Conservation (phyloP, 1,140 invertebrate genomes). For the Andrena cerasifolii region DNA sequence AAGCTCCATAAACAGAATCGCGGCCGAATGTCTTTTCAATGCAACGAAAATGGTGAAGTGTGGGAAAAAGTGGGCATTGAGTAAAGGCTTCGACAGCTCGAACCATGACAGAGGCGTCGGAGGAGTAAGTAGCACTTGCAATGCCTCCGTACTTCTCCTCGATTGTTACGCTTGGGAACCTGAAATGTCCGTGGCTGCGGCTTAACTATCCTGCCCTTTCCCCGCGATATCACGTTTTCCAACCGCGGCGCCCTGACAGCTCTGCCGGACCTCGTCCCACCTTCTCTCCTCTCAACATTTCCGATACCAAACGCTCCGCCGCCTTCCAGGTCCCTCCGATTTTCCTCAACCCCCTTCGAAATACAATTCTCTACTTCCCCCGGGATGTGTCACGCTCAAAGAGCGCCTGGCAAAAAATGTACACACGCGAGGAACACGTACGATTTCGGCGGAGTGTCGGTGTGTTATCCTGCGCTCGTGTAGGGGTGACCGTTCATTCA, state of each 20-base stretch:
- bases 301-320: neutral
- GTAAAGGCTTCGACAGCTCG: conserved; percentile 78
- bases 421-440: conserved; percentile 39
- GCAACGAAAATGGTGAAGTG: conserved; percentile 82
- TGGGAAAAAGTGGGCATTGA: conserved; percentile 79
- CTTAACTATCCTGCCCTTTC: neutral
- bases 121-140: conserved; percentile 79
- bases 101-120: conserved; percentile 82
- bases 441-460: conserved; percentile 40
- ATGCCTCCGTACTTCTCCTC: conserved; percentile 21
- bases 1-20: conserved; percentile 58
- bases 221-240: conserved; percentile 22
- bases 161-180: conserved; percentile 26
- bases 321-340: neutral
- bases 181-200: conserved; percentile 31
- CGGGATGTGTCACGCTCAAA: conserved; percentile 36
- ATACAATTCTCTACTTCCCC: conserved; percentile 2
- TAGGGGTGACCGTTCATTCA: conserved; percentile 71
- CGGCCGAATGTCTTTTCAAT: conserved; percentile 81
- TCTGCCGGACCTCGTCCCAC: conserved; percentile 8
- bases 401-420: conserved; percentile 21
- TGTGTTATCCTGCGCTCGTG: conserved; percentile 55
- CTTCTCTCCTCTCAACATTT: conserved; percentile 39
- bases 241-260: conserved; percentile 27
- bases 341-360: conserved; percentile 6